phyloP scores from a whole-genome alignment of 2,888 invertebrate genomes.

The Amblyteles armatorius region DNA sequence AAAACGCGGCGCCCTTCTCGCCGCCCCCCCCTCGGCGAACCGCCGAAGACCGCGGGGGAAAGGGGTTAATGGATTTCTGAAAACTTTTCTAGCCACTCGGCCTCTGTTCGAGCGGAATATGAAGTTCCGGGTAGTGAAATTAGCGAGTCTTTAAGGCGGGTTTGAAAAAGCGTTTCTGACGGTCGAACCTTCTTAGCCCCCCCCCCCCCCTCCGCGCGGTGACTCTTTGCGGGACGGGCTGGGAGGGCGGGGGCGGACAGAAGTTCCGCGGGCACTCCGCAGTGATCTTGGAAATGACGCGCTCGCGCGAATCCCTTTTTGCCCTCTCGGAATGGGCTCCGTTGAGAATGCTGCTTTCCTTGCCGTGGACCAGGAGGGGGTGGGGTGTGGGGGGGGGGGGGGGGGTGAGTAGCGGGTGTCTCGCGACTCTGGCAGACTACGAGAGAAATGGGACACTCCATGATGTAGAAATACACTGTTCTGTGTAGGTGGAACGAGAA shows the following conservation, averaged over 20 bases:
- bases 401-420: background rate
- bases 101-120: conserved; percentile 76
- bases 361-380: background rate
- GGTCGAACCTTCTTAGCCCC: background rate
- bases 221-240: background rate
- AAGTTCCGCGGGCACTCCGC: conserved; percentile 2
- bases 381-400: no score
- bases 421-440: conserved; percentile 9
- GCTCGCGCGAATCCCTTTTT: conserved; percentile 12
- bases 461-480: conserved; percentile 39
- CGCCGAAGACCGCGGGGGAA: conserved; percentile 36
- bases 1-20: background rate
- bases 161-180: conserved; percentile 64
- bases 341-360: background rate
- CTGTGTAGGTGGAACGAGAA: conserved; percentile 6
- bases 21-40: conserved; percentile 27
- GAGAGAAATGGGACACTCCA: conserved; percentile 51
- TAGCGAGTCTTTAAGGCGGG: conserved; percentile 77
- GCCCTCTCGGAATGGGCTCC: background rate
- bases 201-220: background rate
- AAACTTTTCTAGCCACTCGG: conserved; percentile 76
- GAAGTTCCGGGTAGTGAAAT: conserved; percentile 79
- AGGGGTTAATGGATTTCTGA: conserved; percentile 79
- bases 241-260: background rate
- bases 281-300: conserved; percentile 13